These are phyloP conservation scores for Acanthochromis polyacanthus DNA, from an alignment of 2,113 vertebrate species.

Conservation along the genomic window DNA sequence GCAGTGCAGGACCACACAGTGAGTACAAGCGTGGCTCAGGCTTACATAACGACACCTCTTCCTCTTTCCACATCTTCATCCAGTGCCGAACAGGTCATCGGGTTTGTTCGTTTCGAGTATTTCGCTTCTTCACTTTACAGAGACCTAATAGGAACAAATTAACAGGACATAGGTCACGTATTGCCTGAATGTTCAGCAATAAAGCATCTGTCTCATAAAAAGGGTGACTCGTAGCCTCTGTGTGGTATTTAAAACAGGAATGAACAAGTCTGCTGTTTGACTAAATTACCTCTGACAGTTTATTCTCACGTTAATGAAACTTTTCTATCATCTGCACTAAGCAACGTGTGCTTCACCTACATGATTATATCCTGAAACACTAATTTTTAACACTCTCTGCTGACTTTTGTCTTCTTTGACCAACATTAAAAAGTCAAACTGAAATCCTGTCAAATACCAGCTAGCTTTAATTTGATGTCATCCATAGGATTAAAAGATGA, in stretches of 20 bases:
- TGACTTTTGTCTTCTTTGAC: not conserved
- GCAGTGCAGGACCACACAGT: constrained; percentile 40
- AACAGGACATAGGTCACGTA: not conserved
- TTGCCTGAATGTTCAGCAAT: not conserved
- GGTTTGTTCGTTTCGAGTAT: constrained; percentile 32
- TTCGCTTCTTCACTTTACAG: not conserved
- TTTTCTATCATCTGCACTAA: constrained; percentile 50
- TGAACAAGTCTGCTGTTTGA: constrained; percentile 8
- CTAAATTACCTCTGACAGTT: constrained; percentile 41
- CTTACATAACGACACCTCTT: constrained; percentile 68
- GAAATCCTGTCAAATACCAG: constrained; percentile 6
- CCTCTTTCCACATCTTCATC: constrained; percentile 42
- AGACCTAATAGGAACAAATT: constrained; percentile 1
- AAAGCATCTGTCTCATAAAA: not conserved
- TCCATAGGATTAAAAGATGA: constrained; percentile 18
- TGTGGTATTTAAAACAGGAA: constrained; percentile 29
- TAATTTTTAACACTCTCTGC: constrained; percentile 1
- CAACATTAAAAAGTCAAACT: not conserved
- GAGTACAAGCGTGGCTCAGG: constrained; percentile 44
- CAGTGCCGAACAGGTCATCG: constrained; percentile 43
- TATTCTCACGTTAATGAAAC: constrained; percentile 55
- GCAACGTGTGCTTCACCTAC: constrained; percentile 41
- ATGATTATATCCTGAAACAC: constrained; percentile 54
- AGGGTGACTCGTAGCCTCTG: not conserved
- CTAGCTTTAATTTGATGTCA: not conserved